Base-by-base conservation (phyloP, 2,113 vertebrate species). In the Marmota monax region DNA sequence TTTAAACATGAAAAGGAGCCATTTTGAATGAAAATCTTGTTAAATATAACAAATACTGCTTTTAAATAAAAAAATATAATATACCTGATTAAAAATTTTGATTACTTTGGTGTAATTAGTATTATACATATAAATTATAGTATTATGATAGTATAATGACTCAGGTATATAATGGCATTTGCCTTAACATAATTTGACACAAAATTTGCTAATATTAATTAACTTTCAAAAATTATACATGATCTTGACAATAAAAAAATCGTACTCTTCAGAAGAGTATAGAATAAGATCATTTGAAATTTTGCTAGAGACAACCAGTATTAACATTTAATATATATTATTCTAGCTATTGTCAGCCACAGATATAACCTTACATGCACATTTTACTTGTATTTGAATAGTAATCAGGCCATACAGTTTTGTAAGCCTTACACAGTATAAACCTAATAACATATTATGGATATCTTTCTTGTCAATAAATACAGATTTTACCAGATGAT, bases 1-100 rank as follows among this genome's bases (percentile, higher is more conserved):
- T 90, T 92, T 78, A 78, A 95, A 84, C 29, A 70, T 85, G 32
- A 95, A 92, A 91, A 74, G 53, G 1, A 92, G 25, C 53, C 34
- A 78, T 83, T 73, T 92, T 79, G 48, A 90, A 83, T 95, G 69
- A 67, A 97, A 96, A 96, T 83, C 14, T 65, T 87, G 37, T 34
- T 82, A 90, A 61, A 74, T 88, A 87, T 87, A 56, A 89, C 70
- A 80, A 93, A 34, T 78, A 23, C 25, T 65, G 11, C 69, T 86
- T 58, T 86, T 3, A 48, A 93, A 63, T 65, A 76, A 89, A 56
- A 48, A 48, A 85, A 39, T 80, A 88, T 79, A 14, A 63, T 78
- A 27, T 34, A 74, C 6, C 23, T 61, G 34, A 82, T 88, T 90
- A 74, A 92, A 72, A 25, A 22, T 53, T 58, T 65, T 83, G 85